Evolutionary conservation across 2,113 vertebrate species (phyloP), one percentile per base, ranked within the genome.

Genomic region (Dendrocopos noguchii): DNA sequence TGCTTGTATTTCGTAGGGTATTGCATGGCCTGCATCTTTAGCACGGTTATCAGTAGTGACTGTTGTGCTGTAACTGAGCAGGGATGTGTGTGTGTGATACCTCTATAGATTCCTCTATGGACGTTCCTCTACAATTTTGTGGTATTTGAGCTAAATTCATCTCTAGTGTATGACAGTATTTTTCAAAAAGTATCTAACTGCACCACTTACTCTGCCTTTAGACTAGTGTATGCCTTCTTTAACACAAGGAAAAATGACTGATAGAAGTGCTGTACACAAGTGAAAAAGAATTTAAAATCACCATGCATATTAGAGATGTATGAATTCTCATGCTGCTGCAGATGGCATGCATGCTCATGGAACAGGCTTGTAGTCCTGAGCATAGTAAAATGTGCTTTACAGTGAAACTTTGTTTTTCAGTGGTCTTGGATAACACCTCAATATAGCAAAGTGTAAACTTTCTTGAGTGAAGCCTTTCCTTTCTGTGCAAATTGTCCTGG

Each of bases 171-270:
- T 1, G 2, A 70, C 2, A 64, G 55, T 52, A 15, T 91, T 92
- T 87, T 70, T 77, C 19, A 42, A 39, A 61, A 86, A 61, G 72
- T 42, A 33, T 24, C 60, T 64, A 82, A 65, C 71, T 80, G 52
- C 63, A 63, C 15, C 77, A 72, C n/a, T 91, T 93, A 65, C 61
- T 65, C 74, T 88, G 29, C n/a, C 87, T 94, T 80, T 28, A 60
- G 75, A 66, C 31, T 76, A 27, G 27, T 29, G 2, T 42, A 42
- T 9, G 25, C 66, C 67, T 68, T 68, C 60, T 77, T 90, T 73
- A 95, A 59, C 60, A 52, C 64, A 47, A 31, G 57, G 31, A 36
- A 66, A 66, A 64, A 52, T 57, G 34, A 81, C 31, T 65, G 74
- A 65, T 70, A n/a, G 55, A 76, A 76, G 42, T 78, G n/a, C 60